Base-by-base conservation (phyloP, 1,140 invertebrate genomes). In the Drosophila athabasca region DNA sequence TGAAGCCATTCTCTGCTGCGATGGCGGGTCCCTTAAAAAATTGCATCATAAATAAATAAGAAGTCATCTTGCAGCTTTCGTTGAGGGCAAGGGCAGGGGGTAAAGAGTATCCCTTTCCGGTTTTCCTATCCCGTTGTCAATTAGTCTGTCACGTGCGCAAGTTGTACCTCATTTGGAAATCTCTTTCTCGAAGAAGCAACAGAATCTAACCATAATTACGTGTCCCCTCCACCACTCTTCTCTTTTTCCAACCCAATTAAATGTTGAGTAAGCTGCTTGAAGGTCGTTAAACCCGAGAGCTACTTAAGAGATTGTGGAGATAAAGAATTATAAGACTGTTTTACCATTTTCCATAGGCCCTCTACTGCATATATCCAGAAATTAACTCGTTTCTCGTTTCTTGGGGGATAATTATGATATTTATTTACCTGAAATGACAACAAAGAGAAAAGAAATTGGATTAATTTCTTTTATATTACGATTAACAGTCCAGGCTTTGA, bases 11-110 rank as follows among this genome's bases (percentile, higher is more conserved):
- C 61, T 35, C 17, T 62, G 43, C 6, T 29, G 7, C 6, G 26
- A 7, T 41, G n/a, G n/a, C n/a, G n/a, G n/a, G 19, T 54, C 49
- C 62, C 53, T 62, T 87, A 70, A 71, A 85, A 87, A 87, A 71
- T 87, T 76, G 74, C 59, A 46, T 78, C 60, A 81, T 85, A 87
- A 87, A 87, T 85, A 87, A 87, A 82, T 87, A 87, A 85, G 17
- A 46, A 78, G 62, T 26, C 62, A 60, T 72, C 66, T 13, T 67
- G 54, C 53, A 54, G 39, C 24, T 44, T 9, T n/a, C 59, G 52
- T 57, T 35, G 24, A 19, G 17, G 17, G 17, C 17, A 19, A 19
- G 17, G 17, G 17, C 17, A 19, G 17, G 17, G 54, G 61, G 53
- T 62, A 58, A 35, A 39, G 35, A 13, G 35, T 13, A 67, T 68